Conservation (phyloP, 2,113 vertebrate species). For the Podarcis cretensis region DNA sequence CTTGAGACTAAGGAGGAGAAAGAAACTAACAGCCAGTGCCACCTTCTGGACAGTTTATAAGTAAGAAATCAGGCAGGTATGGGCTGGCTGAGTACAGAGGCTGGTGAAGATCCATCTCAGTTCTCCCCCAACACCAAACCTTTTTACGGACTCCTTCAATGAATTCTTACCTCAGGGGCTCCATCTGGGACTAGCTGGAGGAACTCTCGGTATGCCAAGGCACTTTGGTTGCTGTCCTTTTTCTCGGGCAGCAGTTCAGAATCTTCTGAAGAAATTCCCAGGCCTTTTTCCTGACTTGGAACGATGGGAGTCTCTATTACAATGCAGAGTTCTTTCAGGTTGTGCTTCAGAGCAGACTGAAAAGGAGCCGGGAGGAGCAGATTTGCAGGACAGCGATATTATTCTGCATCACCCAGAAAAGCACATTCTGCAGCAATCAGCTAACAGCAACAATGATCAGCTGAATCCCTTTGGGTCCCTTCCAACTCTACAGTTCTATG, state of each 20-base stretch:
- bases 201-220: conserved; percentile 57
- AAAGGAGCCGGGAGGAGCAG: conserved; percentile 17
- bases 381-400: not conserved
- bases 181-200: conserved; percentile 67
- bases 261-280: conserved; percentile 50
- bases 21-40: too few species aligned
- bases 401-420: too few species aligned
- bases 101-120: too few species aligned
- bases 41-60: too few species aligned
- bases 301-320: conserved; percentile 58
- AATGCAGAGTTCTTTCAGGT: conserved; percentile 70
- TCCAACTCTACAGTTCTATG: too few species aligned
- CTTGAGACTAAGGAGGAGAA: too few species aligned
- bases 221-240: not conserved
- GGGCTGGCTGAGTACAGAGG: too few species aligned
- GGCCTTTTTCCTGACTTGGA: rapidly evolving
- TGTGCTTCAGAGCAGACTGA: conserved; percentile 60
- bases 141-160: not conserved
- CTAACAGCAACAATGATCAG: too few species aligned
- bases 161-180: conserved; percentile 68
- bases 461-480: too few species aligned
- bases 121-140: too few species aligned
- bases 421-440: not conserved
- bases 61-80: too few species aligned
- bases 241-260: conserved; percentile 63